Conservation (phyloP, 1,140 invertebrate species). For the Oedothorax gibbosus region DNA sequence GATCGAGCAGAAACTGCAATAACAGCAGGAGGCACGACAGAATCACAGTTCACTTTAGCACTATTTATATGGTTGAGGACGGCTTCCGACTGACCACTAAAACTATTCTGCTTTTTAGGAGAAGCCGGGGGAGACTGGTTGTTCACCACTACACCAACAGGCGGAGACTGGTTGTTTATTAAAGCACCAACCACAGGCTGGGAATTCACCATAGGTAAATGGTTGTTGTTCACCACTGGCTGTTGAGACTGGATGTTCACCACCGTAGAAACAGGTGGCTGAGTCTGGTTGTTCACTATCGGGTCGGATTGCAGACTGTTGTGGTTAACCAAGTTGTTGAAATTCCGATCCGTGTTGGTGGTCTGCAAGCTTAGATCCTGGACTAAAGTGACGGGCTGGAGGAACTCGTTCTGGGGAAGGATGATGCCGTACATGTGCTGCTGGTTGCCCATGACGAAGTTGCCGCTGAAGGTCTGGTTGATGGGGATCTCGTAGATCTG, state of each 20-base stretch:
- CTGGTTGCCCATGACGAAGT: conserved; percentile 46
- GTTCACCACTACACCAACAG: neutral
- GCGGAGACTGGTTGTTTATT: too few species aligned
- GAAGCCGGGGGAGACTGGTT: conserved; percentile 12
- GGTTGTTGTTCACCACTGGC: neutral
- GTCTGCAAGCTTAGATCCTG: conserved; percentile 57
- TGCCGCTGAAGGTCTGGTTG: conserved; percentile 45
- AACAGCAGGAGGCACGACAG: conserved; percentile 7
- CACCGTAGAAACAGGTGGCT: neutral
- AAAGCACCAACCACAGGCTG: neutral
- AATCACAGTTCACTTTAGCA: conserved; percentile 12
- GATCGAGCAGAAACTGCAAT: neutral
- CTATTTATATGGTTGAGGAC: conserved; percentile 12
- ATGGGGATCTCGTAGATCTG: conserved; percentile 55
- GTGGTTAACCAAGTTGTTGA: conserved; percentile 32
- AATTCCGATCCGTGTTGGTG: conserved; percentile 30
- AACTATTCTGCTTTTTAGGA: neutral
- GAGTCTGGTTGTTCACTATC: too few species aligned
- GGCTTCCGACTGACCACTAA: neutral
- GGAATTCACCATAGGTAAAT: neutral
- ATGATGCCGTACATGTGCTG: conserved; percentile 56
- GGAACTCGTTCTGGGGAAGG: conserved; percentile 23
- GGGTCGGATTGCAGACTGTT: conserved; percentile 20
- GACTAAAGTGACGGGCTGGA: conserved; percentile 43
- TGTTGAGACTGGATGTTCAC: neutral